phyloP scores from a whole-genome alignment of 2,888 invertebrate species.

The Nasonovia ribisnigri region DNA sequence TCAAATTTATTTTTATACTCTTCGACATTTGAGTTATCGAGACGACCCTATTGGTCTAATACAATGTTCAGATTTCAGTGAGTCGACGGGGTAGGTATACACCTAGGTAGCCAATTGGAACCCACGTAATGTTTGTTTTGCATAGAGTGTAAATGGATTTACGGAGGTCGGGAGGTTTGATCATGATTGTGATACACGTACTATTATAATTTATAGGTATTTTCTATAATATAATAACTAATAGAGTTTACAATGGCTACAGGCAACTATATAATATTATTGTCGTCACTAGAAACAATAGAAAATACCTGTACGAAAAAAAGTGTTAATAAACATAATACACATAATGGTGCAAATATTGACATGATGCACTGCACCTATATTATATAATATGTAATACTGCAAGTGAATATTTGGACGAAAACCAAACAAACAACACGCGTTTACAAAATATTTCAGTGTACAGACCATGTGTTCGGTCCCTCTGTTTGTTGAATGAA shows the following conservation, averaged over 20 bases:
- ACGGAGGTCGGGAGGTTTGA: neutral
- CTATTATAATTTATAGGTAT: neutral
- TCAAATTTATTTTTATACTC: neutral
- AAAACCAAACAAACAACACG: neutral
- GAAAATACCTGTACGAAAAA: neutral
- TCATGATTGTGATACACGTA: neutral
- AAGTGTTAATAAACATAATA: neutral
- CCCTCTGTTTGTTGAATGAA: neutral
- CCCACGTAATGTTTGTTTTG: neutral
- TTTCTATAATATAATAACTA: neutral
- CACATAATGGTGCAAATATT: neutral
- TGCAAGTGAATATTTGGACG: neutral
- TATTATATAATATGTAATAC: neutral
- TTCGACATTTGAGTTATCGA: neutral
- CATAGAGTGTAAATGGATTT: neutral
- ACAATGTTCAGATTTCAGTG: neutral
- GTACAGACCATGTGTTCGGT: neutral
- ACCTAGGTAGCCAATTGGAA: too few relatives aligned
- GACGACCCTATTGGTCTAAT: neutral
- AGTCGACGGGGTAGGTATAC: neutral
- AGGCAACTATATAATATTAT: neutral
- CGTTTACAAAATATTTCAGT: neutral
- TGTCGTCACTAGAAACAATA: neutral
- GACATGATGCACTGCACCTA: neutral
- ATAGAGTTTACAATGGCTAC: neutral